Conservation (phyloP, 2,888 invertebrate genomes). For the Rhorus exstirpatorius region DNA sequence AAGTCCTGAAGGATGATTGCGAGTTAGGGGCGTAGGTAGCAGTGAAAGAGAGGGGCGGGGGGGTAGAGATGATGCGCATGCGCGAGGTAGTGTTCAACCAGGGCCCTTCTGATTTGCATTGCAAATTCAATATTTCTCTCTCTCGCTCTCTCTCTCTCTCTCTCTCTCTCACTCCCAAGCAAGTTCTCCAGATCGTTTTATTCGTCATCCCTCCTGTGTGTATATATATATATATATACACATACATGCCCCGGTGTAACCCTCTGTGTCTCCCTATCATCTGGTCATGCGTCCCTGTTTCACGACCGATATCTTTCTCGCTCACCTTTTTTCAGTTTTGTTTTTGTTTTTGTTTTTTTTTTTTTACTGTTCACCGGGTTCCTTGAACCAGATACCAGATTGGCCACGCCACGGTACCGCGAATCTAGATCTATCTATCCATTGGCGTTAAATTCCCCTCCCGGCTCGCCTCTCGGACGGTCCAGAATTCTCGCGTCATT, state of each 20-base stretch:
- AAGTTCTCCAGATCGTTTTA: constrained; percentile 47
- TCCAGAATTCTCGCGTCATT: constrained; percentile 81
- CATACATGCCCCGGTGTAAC: constrained; percentile 24
- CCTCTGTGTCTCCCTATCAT: constrained; percentile 49
- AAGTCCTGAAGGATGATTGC: constrained; percentile 56
- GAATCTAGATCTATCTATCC: constrained; percentile 85
- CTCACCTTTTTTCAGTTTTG: constrained; percentile 39
- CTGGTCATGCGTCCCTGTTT: constrained; percentile 58
- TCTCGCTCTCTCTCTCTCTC: constrained; percentile 27
- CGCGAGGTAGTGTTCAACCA: constrained; percentile 78
- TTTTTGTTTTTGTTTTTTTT: too few species aligned
- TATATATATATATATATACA: constrained; percentile 13
- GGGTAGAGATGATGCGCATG: constrained; percentile 77
- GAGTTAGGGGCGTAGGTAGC: constrained; percentile 66
- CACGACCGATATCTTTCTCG: constrained; percentile 58
- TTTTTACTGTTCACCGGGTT: constrained; percentile 78
- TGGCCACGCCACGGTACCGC: constrained; percentile 83
- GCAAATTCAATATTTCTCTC: constrained; percentile 79
- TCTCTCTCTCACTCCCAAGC: constrained; percentile 17
- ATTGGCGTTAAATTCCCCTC: constrained; percentile 82
- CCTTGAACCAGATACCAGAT: constrained; percentile 86
- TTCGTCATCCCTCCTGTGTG: constrained; percentile 55
- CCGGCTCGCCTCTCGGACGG: constrained; percentile 48
- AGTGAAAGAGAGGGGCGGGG: constrained; percentile 60
- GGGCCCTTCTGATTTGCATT: constrained; percentile 83